Conservation (phyloP, 2,888 invertebrate species). For the Chrysopilus asiliformis region DNA sequence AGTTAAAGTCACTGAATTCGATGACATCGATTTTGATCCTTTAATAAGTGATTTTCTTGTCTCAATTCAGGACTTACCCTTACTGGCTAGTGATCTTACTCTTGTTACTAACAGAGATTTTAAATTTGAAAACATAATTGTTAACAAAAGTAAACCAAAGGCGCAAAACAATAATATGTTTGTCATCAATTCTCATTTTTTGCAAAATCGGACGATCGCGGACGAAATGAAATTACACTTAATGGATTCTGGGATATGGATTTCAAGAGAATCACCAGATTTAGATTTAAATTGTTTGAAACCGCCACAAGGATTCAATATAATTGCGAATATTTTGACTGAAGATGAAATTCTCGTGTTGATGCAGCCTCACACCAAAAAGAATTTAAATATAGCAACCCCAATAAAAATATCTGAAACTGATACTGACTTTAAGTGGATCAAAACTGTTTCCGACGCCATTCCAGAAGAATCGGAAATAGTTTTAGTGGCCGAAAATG, state of each 20-base stretch:
- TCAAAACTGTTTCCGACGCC: constrained; percentile 23
- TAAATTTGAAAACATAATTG: constrained; percentile 39
- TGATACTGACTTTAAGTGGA: constrained; percentile 27
- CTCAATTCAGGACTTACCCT: constrained; percentile 50
- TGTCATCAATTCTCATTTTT: constrained; percentile 22
- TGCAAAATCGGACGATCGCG: constrained; percentile 25
- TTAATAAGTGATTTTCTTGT: constrained; percentile 43
- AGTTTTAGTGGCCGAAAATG: constrained; percentile 54
- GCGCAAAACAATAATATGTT: constrained; percentile 27
- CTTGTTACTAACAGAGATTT: constrained; percentile 33
- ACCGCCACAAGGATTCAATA: constrained; percentile 21
- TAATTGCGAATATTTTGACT: constrained; percentile 23
- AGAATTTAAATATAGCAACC: constrained; percentile 8
- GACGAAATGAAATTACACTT: constrained; percentile 38
- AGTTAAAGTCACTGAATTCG: constrained; percentile 46
- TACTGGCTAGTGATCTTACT: constrained; percentile 52
- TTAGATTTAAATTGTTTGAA: constrained; percentile 23
- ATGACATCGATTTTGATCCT: constrained; percentile 38
- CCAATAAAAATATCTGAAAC: constrained; percentile 23
- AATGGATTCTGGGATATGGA: constrained; percentile 45
- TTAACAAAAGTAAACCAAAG: constrained; percentile 47
- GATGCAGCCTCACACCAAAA: constrained; percentile 20
- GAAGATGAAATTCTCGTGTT: constrained; percentile 26
- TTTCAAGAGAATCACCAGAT: constrained; percentile 45
- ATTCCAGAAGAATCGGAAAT: constrained; percentile 30